phyloP scores from a whole-genome alignment of 2,888 invertebrate genomes.

The Adelphocoris suturalis region DNA sequence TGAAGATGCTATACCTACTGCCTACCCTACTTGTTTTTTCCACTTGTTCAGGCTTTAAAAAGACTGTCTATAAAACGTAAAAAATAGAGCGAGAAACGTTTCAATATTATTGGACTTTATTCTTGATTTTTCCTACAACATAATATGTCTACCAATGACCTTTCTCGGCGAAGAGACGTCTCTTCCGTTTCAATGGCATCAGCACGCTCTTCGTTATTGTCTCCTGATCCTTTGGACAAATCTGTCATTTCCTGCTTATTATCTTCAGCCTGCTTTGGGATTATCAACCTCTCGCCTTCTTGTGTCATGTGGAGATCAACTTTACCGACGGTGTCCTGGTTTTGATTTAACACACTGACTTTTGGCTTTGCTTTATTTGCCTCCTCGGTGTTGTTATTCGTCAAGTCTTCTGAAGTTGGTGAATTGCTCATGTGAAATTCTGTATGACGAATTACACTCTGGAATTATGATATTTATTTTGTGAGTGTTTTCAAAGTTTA shows the following conservation, averaged over 20 bases:
- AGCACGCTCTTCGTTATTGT: not conserved
- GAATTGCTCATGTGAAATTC: not conserved
- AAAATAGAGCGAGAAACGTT: too few relatives aligned
- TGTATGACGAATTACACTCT: not conserved
- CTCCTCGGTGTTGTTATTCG: not conserved
- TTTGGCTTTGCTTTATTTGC: not conserved
- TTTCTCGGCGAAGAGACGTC: constrained; percentile 21
- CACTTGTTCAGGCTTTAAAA: too few relatives aligned
- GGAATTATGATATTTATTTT: not conserved
- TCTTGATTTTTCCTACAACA: constrained; percentile 60
- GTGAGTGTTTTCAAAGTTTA: not conserved
- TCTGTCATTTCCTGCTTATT: not conserved
- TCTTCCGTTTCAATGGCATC: constrained; percentile 37
- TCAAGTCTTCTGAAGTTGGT: not conserved
- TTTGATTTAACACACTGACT: constrained; percentile 26
- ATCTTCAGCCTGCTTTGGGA: not conserved
- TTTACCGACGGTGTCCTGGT: constrained; percentile 12
- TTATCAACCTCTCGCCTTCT: constrained; percentile 33
- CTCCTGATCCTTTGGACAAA: not conserved
- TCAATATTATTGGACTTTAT: constrained; percentile 3
- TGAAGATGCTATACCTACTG: too few relatives aligned
- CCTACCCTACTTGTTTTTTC: too few relatives aligned
- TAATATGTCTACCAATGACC: constrained; percentile 57
- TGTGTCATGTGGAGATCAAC: constrained; percentile 13
- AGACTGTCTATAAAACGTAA: too few relatives aligned